Evolutionary conservation across 2,113 vertebrate genomes (phyloP).

Genomic region (Corythaixoides concolor): DNA sequence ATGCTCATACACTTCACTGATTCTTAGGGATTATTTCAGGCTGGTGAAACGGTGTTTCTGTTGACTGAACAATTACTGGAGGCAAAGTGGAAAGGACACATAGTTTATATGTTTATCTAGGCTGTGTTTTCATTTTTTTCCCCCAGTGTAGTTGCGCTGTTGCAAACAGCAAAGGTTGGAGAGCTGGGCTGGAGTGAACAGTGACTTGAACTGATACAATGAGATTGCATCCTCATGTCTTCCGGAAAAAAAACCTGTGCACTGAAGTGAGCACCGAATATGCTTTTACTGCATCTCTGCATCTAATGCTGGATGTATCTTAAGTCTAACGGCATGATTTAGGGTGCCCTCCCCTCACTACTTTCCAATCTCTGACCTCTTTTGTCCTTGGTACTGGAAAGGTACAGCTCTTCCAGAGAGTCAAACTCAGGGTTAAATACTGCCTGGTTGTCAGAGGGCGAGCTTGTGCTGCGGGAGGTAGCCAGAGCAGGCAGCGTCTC

Average conservation of each 20-base stretch:
- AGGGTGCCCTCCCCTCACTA: neutral
- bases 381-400: neutral
- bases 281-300: neutral
- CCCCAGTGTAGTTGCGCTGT: neutral
- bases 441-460: neutral
- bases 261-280: neutral
- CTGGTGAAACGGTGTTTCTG: neutral
- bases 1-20: neutral
- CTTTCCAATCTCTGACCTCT: neutral
- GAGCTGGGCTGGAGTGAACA: neutral
- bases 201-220: neutral
- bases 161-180: neutral
- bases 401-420: neutral
- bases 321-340: accelerated
- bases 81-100: neutral
- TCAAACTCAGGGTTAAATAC: neutral
- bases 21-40: conserved; percentile 25
- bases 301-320: neutral
- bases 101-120: neutral
- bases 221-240: neutral
- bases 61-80: conserved; percentile 22
- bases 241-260: neutral
- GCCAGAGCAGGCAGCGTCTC: neutral
- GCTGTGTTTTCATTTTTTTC: neutral
- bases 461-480: neutral